Conservation (phyloP, 1,140 invertebrate genomes). For the Drosophila parabipectinata region DNA sequence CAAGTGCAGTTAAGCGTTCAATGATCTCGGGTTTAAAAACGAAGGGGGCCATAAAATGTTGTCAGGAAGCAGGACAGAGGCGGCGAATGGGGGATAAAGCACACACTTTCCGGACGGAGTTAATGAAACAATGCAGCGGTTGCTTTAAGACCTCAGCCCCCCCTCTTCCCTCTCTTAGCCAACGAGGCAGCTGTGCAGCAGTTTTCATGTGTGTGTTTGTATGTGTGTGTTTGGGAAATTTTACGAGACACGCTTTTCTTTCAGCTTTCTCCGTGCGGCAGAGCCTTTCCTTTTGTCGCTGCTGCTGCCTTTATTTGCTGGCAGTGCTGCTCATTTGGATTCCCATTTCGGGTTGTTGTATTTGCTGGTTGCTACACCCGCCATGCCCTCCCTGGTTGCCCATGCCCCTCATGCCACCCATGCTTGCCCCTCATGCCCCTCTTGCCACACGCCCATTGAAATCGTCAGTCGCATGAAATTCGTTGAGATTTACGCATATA, state of each 20-base stretch:
- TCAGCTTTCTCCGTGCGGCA: constrained; percentile 35
- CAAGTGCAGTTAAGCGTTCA: constrained; percentile 42
- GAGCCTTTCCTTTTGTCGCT: constrained; percentile 35
- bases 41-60: constrained; percentile 58
- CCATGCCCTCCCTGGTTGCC: too few relatives aligned
- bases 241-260: constrained; percentile 60
- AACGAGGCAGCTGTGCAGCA: constrained; percentile 2
- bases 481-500: constrained; percentile 77
- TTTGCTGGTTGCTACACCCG: constrained; percentile 8
- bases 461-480: constrained; percentile 62
- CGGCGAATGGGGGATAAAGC: constrained; percentile 10
- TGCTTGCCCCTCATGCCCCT: constrained; percentile 14
- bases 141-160: constrained; percentile 37
- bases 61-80: constrained; percentile 29
- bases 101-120: constrained; percentile 47
- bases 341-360: constrained; percentile 39
- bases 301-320: constrained; percentile 32
- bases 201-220: constrained; percentile 17
- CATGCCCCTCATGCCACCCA: neutral
- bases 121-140: constrained; percentile 76
- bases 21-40: constrained; percentile 48
- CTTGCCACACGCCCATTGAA: constrained; percentile 21
- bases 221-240: constrained; percentile 48
- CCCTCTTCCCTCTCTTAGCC: neutral
- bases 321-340: constrained; percentile 55